Evolutionary conservation across 2,113 vertebrate genomes (phyloP), one percentile per base, ranked within the genome.

Genomic region (Ranitomeya variabilis): DNA sequence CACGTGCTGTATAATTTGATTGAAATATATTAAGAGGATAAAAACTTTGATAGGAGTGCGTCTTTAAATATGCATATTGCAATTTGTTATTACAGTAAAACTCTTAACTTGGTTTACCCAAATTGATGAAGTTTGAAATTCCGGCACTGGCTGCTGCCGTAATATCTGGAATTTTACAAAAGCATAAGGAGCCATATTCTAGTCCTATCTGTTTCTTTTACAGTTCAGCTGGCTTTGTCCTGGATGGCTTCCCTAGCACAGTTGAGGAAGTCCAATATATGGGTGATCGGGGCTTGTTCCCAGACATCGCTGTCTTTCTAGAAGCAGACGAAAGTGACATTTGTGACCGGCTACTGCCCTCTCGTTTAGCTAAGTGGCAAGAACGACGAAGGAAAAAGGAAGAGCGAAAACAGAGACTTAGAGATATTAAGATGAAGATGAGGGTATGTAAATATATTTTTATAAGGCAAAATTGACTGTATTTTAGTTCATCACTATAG

Each of bases 201-300:
- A 2, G 2, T 9, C 10, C 16, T 73, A 31, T 71, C 0, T 55
- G 16, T 79, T 93, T 60, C 64, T 81, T 11, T 90, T 85, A 81
- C 91, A 99, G 98, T 88, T 98, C 97, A 11, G 95, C 94, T 57
- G 98, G 98, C 37, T 99, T 99, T 92, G 94, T 99, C 90, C 91
- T 99, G 78, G 98, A 99, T 89, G 97, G 97, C 57, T 99, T 99
- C 91, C 98, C 97, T 74, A 90, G 93, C 79, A 93, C 92, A 86
- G 4, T 60, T 0, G 95, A 97, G 0, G 97, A 99, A 79, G 94
- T 93, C 55, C 91, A 91, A 21, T 98, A 96, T 90, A 92, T 99
- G 90, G 91, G 90, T 55, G 93, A 97, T 71, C 91, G 0, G 54
- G 94, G 95, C 78, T 95, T 99, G 90, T 97, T 96, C 91, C 97